Evolutionary conservation across 2,113 vertebrate species (phyloP), one percentile per base, ranked within the genome.

Genomic region (Notothenia rossii): DNA sequence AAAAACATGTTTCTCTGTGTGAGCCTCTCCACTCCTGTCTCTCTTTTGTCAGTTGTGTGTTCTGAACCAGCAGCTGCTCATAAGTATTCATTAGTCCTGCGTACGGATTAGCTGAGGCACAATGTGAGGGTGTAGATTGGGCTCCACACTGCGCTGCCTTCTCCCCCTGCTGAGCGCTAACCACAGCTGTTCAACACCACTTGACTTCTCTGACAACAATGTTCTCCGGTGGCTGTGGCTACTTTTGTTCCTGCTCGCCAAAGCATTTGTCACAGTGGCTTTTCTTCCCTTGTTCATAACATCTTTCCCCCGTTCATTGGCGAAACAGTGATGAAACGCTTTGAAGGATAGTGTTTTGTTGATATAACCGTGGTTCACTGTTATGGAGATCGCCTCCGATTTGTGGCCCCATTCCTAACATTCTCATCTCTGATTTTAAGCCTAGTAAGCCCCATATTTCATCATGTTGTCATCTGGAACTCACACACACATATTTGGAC

Each of bases 171-270:
- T 55, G 76, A 89, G 86, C 71, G 5, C 75, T 17, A 78, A 79
- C 78, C 88, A 89, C 91, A 94, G 89, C 91, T 93, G 93, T 87
- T 91, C 84, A 49, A 56, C 79, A 85, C 87, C 92, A 90, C 89
- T 93, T 90, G 92, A 90, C 91, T 89, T 88, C 70, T 83, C 85
- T 78, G 85, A 78, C 88, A 92, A 91, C 87, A 90, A 78, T 83
- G 86, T 84, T 92, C 87, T 88, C 77, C n/a, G 75, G 83, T 84
- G 85, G 75, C 84, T 36, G 55, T 45, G 45, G 81, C 58, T 77
- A 71, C 87, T 91, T 86, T 79, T 86, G 81, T 87, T 88, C 61
- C 82, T 29, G 54, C 58, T 84, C 13, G n/a, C 60, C 33, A 60
- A 80, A 84, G n/a, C 88, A 83, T 86, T 84, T 84, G 65, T 82